A percentile compares a stretch with the other conserved stretches of the same genome.
Evolutionary conservation across 2,888 invertebrate genomes (phyloP).

Genomic region (Chloromyia formosa): DNA sequence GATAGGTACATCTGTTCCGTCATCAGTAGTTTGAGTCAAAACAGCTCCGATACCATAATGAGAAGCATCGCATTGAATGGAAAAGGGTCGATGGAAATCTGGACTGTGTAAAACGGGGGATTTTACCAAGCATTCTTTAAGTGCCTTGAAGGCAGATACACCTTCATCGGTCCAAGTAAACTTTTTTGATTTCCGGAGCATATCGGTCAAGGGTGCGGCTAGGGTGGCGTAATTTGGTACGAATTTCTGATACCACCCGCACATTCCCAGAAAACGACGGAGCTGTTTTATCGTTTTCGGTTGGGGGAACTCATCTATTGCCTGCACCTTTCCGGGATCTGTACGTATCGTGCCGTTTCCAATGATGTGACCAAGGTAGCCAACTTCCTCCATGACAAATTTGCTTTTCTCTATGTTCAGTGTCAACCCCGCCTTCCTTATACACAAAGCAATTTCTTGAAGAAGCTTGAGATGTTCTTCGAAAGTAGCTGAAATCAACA

Average conservation of each 20-base stretch:
- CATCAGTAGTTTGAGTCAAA: background rate
- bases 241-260: background rate
- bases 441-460: slow-evolving; percentile 49
- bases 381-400: slow-evolving; percentile 46
- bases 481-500: slow-evolving; percentile 51
- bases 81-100: background rate
- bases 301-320: slow-evolving; percentile 26
- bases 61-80: background rate
- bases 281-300: slow-evolving; percentile 44
- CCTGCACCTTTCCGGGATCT: slow-evolving; percentile 30
- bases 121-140: background rate
- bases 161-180: background rate
- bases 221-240: background rate
- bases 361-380: slow-evolving; percentile 29
- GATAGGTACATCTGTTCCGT: background rate
- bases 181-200: background rate
- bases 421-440: slow-evolving; percentile 49
- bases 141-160: background rate
- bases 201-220: background rate
- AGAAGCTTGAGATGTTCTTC: slow-evolving; percentile 52
- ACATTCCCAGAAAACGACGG: slow-evolving; percentile 69
- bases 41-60: background rate
- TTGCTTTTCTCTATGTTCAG: slow-evolving; percentile 51
- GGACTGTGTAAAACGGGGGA: background rate
- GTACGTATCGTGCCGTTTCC: slow-evolving; percentile 24